Base-by-base conservation (phyloP, 64 coral and sea anemone species). In the Anthopleura sola region DNA sequence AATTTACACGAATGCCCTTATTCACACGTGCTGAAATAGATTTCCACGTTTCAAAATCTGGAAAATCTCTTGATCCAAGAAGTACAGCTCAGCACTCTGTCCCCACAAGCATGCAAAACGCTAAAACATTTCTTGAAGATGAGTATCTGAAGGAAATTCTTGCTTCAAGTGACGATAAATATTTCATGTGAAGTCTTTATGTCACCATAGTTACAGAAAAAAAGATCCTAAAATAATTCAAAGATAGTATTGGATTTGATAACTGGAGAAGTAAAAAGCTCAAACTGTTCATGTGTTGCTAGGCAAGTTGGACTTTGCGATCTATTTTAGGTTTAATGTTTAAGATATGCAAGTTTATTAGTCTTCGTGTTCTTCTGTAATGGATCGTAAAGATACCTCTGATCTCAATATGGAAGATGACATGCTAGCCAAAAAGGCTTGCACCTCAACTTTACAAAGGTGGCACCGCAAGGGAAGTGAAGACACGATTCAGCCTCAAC, bases 321-420 rank as follows among this genome's bases (percentile, higher is more conserved):
- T n/a, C n/a, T n/a, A n/a, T n/a, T n/a, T n/a, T n/a, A n/a, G n/a
- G 81, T 55, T 55, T 90, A 37, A 37, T 90, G 34, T 62, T 90
- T n/a, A 75, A 84, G 54, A 34, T 90, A 50, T 85, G 82, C 68
- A 84, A 84, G 37, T 90, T n/a, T n/a, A n/a, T 85, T 10, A 56
- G 51, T 50, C 16, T 86, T 46, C 54, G 81, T 91, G n/a, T n/a
- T n/a, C n/a, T n/a, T n/a, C n/a, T n/a, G n/a, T n/a, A n/a, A n/a
- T n/a, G n/a, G 39, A 21, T 16, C 62, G 83, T 49, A 80, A 85
- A 78, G 50, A 90, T 78, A 84, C 81, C 60, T 44, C 39, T 28
- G 89, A 91, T 34, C 56, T 91, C 13, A 46, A 85, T 68, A 71
- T 64, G 55, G 89, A 91, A 76, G 83, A 85, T 12, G 89, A 86